phyloP scores from a whole-genome alignment of 2,797 vertebrate genomes.

The Gouania willdenowi region DNA sequence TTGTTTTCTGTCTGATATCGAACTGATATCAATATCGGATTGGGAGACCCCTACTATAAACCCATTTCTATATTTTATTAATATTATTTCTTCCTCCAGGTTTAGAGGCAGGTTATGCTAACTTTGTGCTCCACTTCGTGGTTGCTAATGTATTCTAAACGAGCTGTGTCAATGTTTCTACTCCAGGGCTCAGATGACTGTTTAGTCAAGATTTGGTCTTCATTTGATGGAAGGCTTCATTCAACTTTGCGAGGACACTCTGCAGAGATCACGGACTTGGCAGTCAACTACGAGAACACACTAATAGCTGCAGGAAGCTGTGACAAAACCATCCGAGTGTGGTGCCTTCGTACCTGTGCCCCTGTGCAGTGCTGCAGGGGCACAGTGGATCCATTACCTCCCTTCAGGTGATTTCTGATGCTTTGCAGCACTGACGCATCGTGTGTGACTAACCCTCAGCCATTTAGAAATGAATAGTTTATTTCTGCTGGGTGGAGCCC shows the following conservation, averaged over 20 bases:
- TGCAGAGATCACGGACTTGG: conserved; percentile 97
- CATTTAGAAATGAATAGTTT: too few relatives aligned
- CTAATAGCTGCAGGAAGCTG: conserved; percentile 96
- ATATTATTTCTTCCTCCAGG: too few relatives aligned
- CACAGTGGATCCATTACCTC: conserved; percentile 97
- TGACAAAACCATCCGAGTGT: conserved; percentile 95
- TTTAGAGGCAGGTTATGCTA: too few relatives aligned
- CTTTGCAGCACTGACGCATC: too few relatives aligned
- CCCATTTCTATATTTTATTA: too few relatives aligned
- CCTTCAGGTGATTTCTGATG: conserved; percentile 83
- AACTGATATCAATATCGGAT: too few relatives aligned
- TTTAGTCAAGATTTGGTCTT: conserved; percentile 98
- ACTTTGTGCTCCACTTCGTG: background rate
- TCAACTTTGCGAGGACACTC: conserved; percentile 93
- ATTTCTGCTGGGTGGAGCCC: too few relatives aligned
- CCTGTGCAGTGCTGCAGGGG: conserved; percentile 95
- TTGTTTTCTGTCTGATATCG: too few relatives aligned
- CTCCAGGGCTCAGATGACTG: conserved; percentile 95
- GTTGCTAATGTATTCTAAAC: background rate
- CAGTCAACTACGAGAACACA: conserved; percentile 97
- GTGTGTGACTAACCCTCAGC: too few relatives aligned
- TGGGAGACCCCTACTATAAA: too few relatives aligned
- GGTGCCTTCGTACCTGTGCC: conserved; percentile 97
- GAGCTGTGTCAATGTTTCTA: background rate
- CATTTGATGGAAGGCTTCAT: conserved; percentile 90